Base-by-base conservation (phyloP, 2,113 vertebrate species). In the Corythornis vintsioides region DNA sequence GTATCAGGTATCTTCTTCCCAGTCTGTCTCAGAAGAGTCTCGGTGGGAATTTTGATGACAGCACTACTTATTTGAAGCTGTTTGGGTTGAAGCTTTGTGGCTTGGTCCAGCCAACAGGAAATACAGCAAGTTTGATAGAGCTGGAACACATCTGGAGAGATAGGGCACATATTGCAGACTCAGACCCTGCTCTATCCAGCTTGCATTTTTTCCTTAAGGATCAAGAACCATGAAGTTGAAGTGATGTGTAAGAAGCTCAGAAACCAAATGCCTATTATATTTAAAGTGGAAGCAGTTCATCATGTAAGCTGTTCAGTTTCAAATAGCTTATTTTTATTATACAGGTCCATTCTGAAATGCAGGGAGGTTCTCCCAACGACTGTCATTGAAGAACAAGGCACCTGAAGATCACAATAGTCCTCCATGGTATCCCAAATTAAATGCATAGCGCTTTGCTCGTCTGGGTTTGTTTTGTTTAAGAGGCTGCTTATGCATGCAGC, bases 401-500 rank as follows among this genome's bases (percentile, higher is more conserved):
- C 47, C 15, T 4, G 2, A 73, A 61, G 70, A 83, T 53, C 12
- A 53, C 29, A 86, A 24, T 12, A 38, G 20, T 10, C 53, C 79
- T 93, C 35, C 42, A 66, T 2, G 8, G 50, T 72, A 79, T 17
- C 82, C 75, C 74, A 42, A 94, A 80, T 83, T 77, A 72, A 89
- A 91, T 12, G 31, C 84, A 74, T 2, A 31, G 21, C 47, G 25
- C n/a, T 89, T 90, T 33, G 48, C 64, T 31, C 42, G 21, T 52
- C 40, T 42, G 13, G 18, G n/a, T 26, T 13, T 45, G 43, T 45
- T 47, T 43, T 47, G 38, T 70, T 7, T 6, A 38, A 61, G 50
- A 60, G 42, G 80, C 82, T 93, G 75, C 45, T 95, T 83, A 90
- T 38, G 85, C 94, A 96, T 95, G 94, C 94, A 96, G 86, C 95